Evolutionary conservation across 2,113 vertebrate species (phyloP).

Genomic region (Protobothrops mucrosquamatus): DNA sequence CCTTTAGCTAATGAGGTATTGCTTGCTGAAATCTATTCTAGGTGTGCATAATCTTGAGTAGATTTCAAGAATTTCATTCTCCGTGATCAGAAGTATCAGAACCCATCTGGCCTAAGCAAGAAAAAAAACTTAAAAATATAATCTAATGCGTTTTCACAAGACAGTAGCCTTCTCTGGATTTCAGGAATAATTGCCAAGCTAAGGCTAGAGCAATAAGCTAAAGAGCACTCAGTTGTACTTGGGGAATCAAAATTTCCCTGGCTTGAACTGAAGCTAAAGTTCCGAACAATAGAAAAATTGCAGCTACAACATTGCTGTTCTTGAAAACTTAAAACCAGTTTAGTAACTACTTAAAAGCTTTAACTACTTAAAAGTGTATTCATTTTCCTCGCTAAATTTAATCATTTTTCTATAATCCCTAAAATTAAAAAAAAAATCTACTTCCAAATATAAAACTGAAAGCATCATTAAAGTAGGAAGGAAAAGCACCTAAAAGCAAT

Average conservation of each 20-base stretch:
- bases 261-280: not conserved
- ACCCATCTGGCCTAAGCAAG: not conserved
- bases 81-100: not conserved
- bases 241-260: not conserved
- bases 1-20: not conserved
- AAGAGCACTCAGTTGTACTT: not conserved
- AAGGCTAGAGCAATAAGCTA: not conserved
- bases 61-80: not conserved
- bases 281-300: not conserved
- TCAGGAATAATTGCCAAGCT: not conserved
- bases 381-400: not conserved
- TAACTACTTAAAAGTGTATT: too few relatives aligned
- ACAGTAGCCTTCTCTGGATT: not conserved
- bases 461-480: not conserved
- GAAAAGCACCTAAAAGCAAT: not conserved
- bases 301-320: fast-evolving
- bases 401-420: not conserved
- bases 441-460: not conserved
- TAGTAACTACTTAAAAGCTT: not conserved
- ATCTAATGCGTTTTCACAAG: not conserved
- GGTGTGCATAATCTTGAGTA: not conserved
- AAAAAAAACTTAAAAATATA: not conserved
- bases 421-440: not conserved
- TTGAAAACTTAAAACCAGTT: not conserved
- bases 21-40: not conserved